Evolutionary conservation across 2,113 vertebrate genomes (phyloP).

Genomic region (Alethe diademata): DNA sequence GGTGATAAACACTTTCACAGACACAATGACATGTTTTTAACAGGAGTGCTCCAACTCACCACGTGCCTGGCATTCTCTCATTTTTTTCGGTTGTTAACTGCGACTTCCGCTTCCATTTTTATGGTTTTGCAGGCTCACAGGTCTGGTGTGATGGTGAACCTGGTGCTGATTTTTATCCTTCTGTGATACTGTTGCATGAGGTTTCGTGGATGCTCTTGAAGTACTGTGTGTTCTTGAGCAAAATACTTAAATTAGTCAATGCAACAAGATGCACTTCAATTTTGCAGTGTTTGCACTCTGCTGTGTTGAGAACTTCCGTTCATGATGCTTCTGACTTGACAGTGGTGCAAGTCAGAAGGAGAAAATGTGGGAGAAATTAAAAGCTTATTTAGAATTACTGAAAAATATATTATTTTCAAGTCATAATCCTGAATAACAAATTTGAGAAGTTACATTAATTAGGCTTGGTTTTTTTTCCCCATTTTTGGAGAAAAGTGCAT

Average conservation of each 20-base stretch:
- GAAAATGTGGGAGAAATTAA: conserved; percentile 3
- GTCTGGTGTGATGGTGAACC: not conserved
- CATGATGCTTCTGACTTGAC: conserved; percentile 33
- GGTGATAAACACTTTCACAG: not conserved
- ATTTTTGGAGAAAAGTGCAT: not conserved
- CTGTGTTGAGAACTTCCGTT: conserved; percentile 16
- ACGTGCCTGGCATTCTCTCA: not conserved
- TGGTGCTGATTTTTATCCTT: not conserved
- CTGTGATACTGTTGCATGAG: not conserved
- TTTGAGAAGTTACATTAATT: not conserved
- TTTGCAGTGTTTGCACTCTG: not conserved
- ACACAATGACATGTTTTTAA: not conserved
- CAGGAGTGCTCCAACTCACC: not conserved
- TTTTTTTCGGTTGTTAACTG: not conserved
- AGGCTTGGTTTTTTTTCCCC: accelerated
- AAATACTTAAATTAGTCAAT: not conserved
- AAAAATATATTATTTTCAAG: conserved; percentile 9
- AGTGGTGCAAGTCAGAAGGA: not conserved
- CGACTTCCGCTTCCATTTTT: not conserved
- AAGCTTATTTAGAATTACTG: conserved; percentile 54
- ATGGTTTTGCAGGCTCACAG: not conserved
- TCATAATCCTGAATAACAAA: not conserved
- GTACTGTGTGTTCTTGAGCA: not conserved
- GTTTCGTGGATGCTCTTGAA: not conserved
- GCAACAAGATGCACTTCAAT: not conserved